Evolutionary conservation across 2,888 invertebrate genomes (phyloP), one percentile per base, ranked within the genome.

Genomic region (Stenoptilia bipunctidactyla): DNA sequence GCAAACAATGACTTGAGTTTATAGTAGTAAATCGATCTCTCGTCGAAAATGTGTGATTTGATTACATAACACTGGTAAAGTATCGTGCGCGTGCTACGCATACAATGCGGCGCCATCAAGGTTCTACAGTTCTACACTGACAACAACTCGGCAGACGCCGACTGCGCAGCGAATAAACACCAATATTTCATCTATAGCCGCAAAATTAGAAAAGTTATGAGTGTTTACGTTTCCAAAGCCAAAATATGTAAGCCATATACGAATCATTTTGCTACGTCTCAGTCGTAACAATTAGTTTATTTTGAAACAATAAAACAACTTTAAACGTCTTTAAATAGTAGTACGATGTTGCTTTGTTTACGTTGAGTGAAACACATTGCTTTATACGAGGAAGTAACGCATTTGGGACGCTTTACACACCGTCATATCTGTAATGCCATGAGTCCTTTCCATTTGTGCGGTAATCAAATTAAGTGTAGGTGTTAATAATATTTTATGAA

Each of bases 171-270:
- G 20, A 3, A 20, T 30, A 30, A 30, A 30, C n/a, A 8, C 12
- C 30, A 2, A 30, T 30, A 30, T 30, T 30, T 30, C 30, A 30
- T 30, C 30, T 9, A 30, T 30, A 30, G n/a, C 9, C 30, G 12
- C 30, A 2, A n/a, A n/a, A 30, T 30, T n/a, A 30, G 2, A 30
- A 30, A 30, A 30, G 6, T 4, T 30, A 30, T 42, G 20, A 35
- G 27, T 38, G 27, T 36, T 42, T 36, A 34, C 27, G 34, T 9
- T 13, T 13, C 15, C 15, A 27, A 38, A 6, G 30, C 38, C 30
- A 38, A 38, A 13, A 38, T 30, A 30, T 27, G 27, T 30, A 33
- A 38, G 12, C 38, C n/a, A n/a, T 33, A 38, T 12, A 30, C 30
- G 12, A 30, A 30, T 12, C n/a, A n/a, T 12, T 9, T 30, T 30